Conservation (phyloP, 2,888 invertebrate species). For the Congeria kusceri region DNA sequence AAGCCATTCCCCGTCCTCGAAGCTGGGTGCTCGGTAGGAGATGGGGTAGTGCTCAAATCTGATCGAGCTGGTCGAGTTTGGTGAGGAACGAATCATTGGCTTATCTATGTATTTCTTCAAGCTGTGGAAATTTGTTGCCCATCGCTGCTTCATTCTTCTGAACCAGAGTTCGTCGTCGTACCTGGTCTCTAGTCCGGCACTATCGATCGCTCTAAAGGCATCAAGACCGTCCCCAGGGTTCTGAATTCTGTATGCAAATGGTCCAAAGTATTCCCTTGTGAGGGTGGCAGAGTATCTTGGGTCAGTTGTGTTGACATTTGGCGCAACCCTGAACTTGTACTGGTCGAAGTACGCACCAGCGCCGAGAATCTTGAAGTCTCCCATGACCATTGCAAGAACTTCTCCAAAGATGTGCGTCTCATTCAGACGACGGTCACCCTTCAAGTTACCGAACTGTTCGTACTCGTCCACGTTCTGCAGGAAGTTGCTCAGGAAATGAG, state of each 20-base stretch:
- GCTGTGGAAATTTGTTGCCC: constrained; percentile 96
- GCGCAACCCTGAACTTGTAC: constrained; percentile 93
- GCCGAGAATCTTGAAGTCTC: constrained; percentile 96
- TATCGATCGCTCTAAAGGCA: constrained; percentile 88
- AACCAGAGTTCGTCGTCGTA: constrained; percentile 95
- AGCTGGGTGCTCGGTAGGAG: constrained; percentile 87
- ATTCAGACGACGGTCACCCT: constrained; percentile 83
- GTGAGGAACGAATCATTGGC: constrained; percentile 95
- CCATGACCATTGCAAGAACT: constrained; percentile 94
- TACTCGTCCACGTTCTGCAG: constrained; percentile 88
- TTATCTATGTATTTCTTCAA: constrained; percentile 96
- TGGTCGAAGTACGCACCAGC: constrained; percentile 96
- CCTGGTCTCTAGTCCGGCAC: constrained; percentile 77
- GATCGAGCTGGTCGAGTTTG: constrained; percentile 81
- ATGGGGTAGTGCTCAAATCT: constrained; percentile 83
- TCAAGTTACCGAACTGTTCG: constrained; percentile 84
- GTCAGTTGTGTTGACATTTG: constrained; percentile 79
- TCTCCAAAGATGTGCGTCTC: constrained; percentile 98
- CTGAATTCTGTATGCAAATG: constrained; percentile 89
- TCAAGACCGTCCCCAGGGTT: constrained; percentile 71
- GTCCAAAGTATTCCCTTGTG: constrained; percentile 90
- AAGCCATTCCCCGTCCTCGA: constrained; percentile 89
- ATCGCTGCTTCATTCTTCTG: constrained; percentile 94
- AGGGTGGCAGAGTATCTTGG: constrained; percentile 78
- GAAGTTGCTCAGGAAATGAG: constrained; percentile 98